These are phyloP conservation scores for Drosophila kambysellisi DNA, from an alignment of 2,888 invertebrate genomes.

Conservation along the genomic window DNA sequence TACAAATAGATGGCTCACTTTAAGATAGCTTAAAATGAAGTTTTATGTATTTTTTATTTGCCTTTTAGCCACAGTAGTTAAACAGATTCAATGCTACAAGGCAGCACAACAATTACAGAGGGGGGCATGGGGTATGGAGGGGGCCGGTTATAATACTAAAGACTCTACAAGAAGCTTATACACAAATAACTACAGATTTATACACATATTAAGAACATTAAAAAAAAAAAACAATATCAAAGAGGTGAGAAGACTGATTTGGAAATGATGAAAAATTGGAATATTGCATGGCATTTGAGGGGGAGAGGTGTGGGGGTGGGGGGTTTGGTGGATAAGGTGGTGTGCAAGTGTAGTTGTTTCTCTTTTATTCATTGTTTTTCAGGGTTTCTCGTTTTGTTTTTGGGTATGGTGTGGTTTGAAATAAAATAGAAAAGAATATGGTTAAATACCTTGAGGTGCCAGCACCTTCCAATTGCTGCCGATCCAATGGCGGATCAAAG, in stretches of 20 bases:
- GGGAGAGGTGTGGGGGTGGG: neutral
- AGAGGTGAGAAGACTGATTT: slow-evolving; percentile 8
- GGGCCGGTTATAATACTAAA: neutral
- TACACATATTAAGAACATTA: neutral
- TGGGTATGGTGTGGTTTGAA: neutral
- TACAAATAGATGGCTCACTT: neutral
- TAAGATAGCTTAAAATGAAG: neutral
- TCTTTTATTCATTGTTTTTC: neutral
- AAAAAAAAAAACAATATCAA: slow-evolving; percentile 3
- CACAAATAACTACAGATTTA: slow-evolving; percentile 21
- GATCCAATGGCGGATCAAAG: slow-evolving; percentile 87
- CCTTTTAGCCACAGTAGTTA: neutral
- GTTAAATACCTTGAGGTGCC: slow-evolving; percentile 85
- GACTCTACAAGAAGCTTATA: slow-evolving; percentile 13
- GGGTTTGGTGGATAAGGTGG: neutral
- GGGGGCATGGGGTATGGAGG: neutral
- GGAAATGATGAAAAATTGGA: slow-evolving; percentile 3
- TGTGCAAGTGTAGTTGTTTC: neutral
- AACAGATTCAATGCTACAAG: slow-evolving; percentile 10
- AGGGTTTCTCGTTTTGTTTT: slow-evolving; percentile 3
- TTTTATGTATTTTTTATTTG: neutral
- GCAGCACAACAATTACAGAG: slow-evolving; percentile 15
- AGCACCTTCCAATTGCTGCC: slow-evolving; percentile 85
- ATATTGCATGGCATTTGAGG: neutral
- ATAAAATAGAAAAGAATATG: neutral